Conservation (phyloP, 2,797 vertebrate species). For the Leptoclinus maculatus region DNA sequence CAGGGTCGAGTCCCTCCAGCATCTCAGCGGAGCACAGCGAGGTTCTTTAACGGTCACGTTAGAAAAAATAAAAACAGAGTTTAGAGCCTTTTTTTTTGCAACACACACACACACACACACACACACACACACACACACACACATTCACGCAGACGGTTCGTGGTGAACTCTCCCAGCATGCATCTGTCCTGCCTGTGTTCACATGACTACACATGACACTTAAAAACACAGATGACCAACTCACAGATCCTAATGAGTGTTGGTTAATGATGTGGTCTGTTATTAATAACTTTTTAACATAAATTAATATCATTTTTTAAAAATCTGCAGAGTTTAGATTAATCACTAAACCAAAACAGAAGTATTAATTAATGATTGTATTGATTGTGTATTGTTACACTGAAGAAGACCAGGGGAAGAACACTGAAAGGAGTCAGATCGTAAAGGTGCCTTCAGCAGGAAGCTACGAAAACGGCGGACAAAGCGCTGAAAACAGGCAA, state of each 20-base stretch:
- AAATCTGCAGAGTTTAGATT: not conserved
- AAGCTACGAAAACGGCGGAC: too few species aligned
- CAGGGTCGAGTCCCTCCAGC: slow-evolving; percentile 60
- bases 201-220: not conserved
- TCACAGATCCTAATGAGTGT: too few species aligned
- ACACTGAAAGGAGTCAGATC: too few species aligned
- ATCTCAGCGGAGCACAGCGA: slow-evolving; percentile 60
- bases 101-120: not conserved
- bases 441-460: too few species aligned
- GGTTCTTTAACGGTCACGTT: slow-evolving; percentile 65
- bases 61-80: not conserved
- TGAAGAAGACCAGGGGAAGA: too few species aligned
- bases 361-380: not conserved
- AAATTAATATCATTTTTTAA: not conserved
- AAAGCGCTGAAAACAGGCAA: too few species aligned
- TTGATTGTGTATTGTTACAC: not conserved
- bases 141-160: not conserved
- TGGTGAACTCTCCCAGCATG: slow-evolving; percentile 37
- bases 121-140: not conserved
- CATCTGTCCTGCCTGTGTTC: not conserved
- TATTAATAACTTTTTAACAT: not conserved
- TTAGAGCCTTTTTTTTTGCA: too few species aligned
- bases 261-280: too few species aligned
- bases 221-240: not conserved
- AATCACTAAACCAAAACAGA: not conserved